Base-by-base conservation (phyloP, 2,888 invertebrate species). In the Invenusta paracnida region DNA sequence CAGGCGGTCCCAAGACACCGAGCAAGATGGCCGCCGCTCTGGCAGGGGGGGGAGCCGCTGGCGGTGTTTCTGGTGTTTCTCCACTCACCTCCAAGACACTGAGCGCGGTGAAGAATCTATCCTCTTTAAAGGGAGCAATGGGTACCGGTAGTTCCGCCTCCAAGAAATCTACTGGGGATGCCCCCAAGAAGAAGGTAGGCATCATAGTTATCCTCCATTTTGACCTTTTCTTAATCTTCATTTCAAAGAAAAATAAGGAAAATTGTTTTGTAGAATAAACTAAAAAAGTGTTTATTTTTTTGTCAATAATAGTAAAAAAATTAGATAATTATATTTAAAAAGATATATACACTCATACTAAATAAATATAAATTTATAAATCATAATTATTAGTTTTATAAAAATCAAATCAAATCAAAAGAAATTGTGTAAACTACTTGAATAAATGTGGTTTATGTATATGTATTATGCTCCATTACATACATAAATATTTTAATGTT, bases 1-100 rank as follows among this genome's bases (percentile, higher is more conserved):
- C 73, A 73, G 73, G 23, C 73, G 73, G 73, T 25, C 73, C 73
- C 23, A 73, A 73, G 73, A 73, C 73, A 2, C 73, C 73, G 27
- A 73, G 73, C 73, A 73, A 73, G 73, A 73, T 73, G 73, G 73
- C 73, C 11, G 73, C 73, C 27, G 73, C 73, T 23, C 11, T 73
- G 23, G 73, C 73, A 13, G 73, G 17, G 2, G 5, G 11, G 5
- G 17, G 23, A 2, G 17, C 73, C 25, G 27, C 11, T 23, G 73
- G 17, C 73, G 73, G 73, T 5, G 73, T 23, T 5, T 23, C 73
- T 73, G 73, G 17, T 5, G 73, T 5, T 2, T 5, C 27, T 23
- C n/a, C n/a, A n/a, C n/a, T n/a, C n/a, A 23, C 17, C 73, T 13
- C 11, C 23, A 73, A 73, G 25, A 23, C 73, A 5, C 11, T 73